Evolutionary conservation across 1,140 invertebrate genomes (phyloP), one percentile per base, ranked within the genome.

Genomic region (Portunus trituberculatus): DNA sequence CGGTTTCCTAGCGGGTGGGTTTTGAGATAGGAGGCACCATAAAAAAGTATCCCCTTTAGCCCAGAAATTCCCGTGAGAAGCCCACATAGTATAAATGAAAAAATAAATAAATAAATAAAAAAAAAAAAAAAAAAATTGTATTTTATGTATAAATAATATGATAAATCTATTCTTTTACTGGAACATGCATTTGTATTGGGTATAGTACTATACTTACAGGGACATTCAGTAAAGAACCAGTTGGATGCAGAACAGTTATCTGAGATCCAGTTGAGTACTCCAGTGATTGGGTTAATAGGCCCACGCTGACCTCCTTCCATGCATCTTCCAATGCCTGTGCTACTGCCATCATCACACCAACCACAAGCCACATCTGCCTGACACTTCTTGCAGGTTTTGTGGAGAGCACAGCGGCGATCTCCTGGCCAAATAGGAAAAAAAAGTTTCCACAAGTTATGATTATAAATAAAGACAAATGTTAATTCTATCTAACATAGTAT

Each of bases 201-300:
- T 20, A 2, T 59, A 59, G 16, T 0, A 2, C 28, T 16, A 88
- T 4, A 94, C 97, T 97, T 96, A 98, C 98, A 97, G 31, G 99
- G 99, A 97, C 99, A 99, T 39, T 98, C 98, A 0, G 98, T 99
- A 97, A 99, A 99, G 97, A 98, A 98, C 99, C 99, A 99, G 32
- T 98, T 97, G 52, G 98, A 97, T 0, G 97, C 96, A 0, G 97
- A 97, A 97, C 98, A 98, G 59, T 96, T 95, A 25, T n/a, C 67
- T 7, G 67, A 3, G 92, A 86, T 48, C 84, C 96, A 12, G 96
- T 93, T 94, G 48, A 93, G 31, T 31, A 96, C 76, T 89, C 95
- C 89, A 25, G 93, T 96, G 45, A 96, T 96, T 4, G 96, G 93
- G 45, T 96, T 94, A 52, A 97, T 95, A n/a, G 98, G 97, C 28